These are phyloP conservation scores for Thymelicus acteon DNA, from an alignment of 2,888 invertebrate genomes.

Conservation along the genomic window DNA sequence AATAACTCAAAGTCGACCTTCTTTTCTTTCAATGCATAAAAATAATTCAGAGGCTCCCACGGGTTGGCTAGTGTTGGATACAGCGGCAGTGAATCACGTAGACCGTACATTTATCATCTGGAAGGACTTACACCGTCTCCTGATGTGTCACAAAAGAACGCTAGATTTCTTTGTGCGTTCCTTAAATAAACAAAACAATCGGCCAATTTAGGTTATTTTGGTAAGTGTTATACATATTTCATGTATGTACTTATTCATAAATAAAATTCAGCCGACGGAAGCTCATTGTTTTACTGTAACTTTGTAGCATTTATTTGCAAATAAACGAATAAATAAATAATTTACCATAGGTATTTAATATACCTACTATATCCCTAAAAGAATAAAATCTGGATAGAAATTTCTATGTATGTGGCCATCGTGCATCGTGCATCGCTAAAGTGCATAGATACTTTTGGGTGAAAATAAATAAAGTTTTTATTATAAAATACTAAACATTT, in stretches of 20 bases:
- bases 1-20: conserved; percentile 49
- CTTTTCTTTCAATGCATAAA: conserved; percentile 49
- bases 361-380: too few relatives aligned
- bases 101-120: conserved; percentile 61
- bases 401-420: too few relatives aligned
- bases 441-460: too few relatives aligned
- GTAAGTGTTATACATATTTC: neutral
- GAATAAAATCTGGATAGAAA: too few relatives aligned
- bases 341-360: too few relatives aligned
- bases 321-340: too few relatives aligned
- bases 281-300: too few relatives aligned
- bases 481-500: too few relatives aligned
- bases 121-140: conserved; percentile 57
- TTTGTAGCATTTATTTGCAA: too few relatives aligned
- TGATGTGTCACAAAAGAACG: conserved; percentile 47
- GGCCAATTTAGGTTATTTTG: neutral
- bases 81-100: conserved; percentile 59
- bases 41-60: conserved; percentile 47
- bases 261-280: too few relatives aligned
- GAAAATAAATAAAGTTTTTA: too few relatives aligned
- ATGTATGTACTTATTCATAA: neutral
- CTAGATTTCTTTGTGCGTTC: conserved; percentile 29
- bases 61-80: conserved; percentile 45
- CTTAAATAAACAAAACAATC: conserved; percentile 13
- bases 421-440: too few relatives aligned